These are phyloP conservation scores for Tinea semifulvella DNA, from an alignment of 2,888 invertebrate genomes.

Conservation along the genomic window DNA sequence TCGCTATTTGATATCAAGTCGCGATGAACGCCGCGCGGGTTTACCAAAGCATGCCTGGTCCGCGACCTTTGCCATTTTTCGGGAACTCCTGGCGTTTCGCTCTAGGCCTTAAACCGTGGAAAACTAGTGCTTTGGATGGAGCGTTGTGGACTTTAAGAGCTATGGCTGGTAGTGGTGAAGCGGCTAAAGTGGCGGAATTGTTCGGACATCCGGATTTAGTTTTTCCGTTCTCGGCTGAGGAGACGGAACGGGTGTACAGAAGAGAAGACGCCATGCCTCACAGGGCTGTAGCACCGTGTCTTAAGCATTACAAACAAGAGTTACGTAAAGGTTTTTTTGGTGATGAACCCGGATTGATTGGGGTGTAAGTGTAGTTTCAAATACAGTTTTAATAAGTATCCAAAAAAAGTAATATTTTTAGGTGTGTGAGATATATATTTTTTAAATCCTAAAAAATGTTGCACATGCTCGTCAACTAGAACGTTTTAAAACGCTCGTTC, in stretches of 20 bases:
- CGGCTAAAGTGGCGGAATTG: constrained; percentile 72
- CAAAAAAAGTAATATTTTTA: no score
- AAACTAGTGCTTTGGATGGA: constrained; percentile 62
- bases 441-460: no score
- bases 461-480: no score
- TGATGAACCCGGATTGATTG: constrained; percentile 76
- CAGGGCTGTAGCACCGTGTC: constrained; percentile 77
- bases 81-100: constrained; percentile 87
- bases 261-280: constrained; percentile 76
- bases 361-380: constrained; percentile 70
- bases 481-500: no score
- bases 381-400: no score
- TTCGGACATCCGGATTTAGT: constrained; percentile 80
- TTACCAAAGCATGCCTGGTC: constrained; percentile 78
- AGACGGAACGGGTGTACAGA: constrained; percentile 75
- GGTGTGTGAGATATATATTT: no score
- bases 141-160: constrained; percentile 58
- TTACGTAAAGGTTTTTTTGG: constrained; percentile 75
- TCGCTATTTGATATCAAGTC: constrained; percentile 35
- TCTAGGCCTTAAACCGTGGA: constrained; percentile 55
- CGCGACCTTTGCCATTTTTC: constrained; percentile 74
- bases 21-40: constrained; percentile 53
- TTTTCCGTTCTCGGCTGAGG: constrained; percentile 77
- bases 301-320: constrained; percentile 75
- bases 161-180: constrained; percentile 55